Evolutionary conservation across 2,888 invertebrate species (phyloP).

Genomic region (Hypomecis punctinalis): DNA sequence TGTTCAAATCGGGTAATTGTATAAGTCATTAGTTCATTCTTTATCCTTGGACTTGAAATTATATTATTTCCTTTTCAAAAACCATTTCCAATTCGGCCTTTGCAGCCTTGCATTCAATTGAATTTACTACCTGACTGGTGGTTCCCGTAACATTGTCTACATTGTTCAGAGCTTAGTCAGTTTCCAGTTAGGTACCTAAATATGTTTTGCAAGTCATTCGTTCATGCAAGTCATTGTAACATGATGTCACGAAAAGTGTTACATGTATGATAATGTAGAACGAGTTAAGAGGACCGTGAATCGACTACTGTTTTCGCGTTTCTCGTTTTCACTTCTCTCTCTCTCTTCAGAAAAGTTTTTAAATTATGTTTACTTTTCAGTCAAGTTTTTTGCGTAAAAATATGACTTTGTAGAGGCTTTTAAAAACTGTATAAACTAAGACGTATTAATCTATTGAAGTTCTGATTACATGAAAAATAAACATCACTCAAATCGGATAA

Average conservation of each 20-base stretch:
- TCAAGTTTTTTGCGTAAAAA: no score
- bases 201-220: background rate
- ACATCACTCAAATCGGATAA: no score
- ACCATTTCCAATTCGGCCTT: constrained; percentile 26
- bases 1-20: background rate
- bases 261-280: background rate
- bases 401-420: no score
- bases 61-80: constrained; percentile 22
- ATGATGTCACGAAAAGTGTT: constrained; percentile 6
- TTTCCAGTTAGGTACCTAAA: no score
- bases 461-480: no score
- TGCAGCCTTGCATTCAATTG: constrained; percentile 5
- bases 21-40: background rate
- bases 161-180: background rate
- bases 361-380: no score
- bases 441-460: no score
- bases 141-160: background rate
- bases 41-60: constrained; percentile 15
- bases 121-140: background rate
- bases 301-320: background rate
- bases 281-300: background rate
- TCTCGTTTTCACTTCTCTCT: no score
- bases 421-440: no score
- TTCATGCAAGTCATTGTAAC: constrained; percentile 3
- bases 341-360: no score